Evolutionary conservation across 2,888 invertebrate genomes (phyloP).

Genomic region (Caenorhabditis sp.): DNA sequence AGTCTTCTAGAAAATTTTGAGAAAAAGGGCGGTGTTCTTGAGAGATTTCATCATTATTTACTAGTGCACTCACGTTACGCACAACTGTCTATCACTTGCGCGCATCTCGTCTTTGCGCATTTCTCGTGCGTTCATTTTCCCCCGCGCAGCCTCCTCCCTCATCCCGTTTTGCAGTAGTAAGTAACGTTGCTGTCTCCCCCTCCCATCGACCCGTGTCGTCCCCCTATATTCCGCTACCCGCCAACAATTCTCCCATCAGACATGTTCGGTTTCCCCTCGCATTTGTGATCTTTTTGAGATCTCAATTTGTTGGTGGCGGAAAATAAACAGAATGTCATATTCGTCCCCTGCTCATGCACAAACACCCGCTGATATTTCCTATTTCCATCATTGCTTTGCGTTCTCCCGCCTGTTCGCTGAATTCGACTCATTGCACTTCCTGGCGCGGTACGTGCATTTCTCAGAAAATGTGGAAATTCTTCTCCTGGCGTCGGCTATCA

Average conservation of each 20-base stretch:
- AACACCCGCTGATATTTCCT: constrained; percentile 37
- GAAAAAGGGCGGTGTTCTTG: no score
- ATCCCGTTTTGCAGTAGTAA: no score
- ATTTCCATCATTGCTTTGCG: constrained; percentile 10
- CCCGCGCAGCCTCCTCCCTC: constrained; percentile 4
- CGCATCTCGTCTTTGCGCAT: constrained; percentile 22
- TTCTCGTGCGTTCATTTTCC: background rate
- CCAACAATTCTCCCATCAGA: background rate
- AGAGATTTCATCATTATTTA: constrained; percentile 6
- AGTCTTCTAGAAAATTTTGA: no score
- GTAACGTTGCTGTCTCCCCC: background rate
- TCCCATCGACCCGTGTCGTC: background rate
- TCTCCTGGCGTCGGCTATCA: no score
- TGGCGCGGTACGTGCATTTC: background rate
- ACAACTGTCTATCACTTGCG: constrained; percentile 18
- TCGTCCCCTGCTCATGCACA: constrained; percentile 21
- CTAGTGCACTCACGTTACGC: no score
- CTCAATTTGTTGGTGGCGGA: constrained; percentile 19
- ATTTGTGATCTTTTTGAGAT: constrained; percentile 16
- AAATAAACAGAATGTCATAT: constrained; percentile 49
- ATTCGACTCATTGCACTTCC: background rate
- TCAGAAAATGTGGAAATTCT: background rate
- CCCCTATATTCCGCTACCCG: background rate
- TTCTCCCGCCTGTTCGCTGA: background rate
- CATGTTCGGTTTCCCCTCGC: constrained; percentile 7